phyloP scores from a whole-genome alignment of 2,797 vertebrate species.

The Morus bassanus region DNA sequence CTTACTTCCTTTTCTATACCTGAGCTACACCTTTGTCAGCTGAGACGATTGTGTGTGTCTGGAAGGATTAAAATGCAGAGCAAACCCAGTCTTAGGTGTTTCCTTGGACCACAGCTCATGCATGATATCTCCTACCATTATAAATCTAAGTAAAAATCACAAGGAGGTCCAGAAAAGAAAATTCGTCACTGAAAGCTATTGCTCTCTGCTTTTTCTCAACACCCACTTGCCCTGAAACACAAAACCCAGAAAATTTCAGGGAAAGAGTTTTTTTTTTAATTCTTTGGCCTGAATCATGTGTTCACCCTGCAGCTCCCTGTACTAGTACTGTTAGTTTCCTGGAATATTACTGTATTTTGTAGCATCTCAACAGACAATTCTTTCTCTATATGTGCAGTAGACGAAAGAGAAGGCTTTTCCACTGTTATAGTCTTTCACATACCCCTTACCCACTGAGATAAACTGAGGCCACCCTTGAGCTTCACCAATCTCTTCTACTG shows the following conservation, averaged over 20 bases:
- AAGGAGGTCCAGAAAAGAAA: neutral
- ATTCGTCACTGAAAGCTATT: neutral
- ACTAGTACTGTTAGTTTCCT: neutral
- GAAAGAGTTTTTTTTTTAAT: accelerated
- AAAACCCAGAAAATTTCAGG: neutral
- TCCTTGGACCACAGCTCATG: neutral
- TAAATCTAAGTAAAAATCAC: neutral
- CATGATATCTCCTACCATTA: neutral
- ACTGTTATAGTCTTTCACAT: neutral
- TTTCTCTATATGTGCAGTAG: neutral
- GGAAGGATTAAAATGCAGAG: neutral
- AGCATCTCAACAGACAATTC: neutral
- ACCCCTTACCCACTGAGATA: neutral
- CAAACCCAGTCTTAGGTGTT: neutral
- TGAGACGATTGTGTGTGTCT: neutral
- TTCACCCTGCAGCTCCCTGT: neutral
- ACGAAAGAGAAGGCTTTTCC: neutral
- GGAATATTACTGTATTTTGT: neutral
- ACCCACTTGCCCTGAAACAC: neutral
- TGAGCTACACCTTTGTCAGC: neutral
- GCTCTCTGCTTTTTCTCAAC: neutral
- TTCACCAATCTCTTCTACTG: neutral
- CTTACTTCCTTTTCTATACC: neutral
- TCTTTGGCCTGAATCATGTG: neutral
- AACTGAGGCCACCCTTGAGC: neutral